Conservation (phyloP, 2,888 invertebrate species). For the Drosophila mimetica region DNA sequence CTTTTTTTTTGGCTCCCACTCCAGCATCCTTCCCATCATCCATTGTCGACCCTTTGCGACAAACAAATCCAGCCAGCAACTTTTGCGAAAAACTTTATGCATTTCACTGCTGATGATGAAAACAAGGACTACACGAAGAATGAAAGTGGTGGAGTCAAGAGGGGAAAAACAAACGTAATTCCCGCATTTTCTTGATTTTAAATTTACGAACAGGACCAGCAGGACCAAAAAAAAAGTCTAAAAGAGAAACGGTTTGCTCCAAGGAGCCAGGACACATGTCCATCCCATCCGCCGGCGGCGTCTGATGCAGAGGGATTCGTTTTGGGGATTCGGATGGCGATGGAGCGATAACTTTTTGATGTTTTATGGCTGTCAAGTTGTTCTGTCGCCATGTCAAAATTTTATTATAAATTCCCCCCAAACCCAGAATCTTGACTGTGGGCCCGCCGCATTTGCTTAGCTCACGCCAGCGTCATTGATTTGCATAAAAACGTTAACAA, state of each 20-base stretch:
- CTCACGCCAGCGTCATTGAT: conserved; percentile 54
- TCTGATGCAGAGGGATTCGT: conserved; percentile 30
- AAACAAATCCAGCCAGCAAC: conserved; percentile 76
- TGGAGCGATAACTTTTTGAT: conserved; percentile 75
- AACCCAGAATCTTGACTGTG: conserved; percentile 10
- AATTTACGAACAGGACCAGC: conserved; percentile 50
- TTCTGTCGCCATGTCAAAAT: conserved; percentile 66
- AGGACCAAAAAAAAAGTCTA: neutral
- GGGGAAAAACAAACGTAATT: conserved; percentile 46
- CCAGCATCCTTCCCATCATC: neutral
- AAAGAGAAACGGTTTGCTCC: conserved; percentile 21
- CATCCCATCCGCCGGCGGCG: conserved; percentile 37
- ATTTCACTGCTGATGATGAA: conserved; percentile 70
- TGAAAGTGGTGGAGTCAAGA: conserved; percentile 9
- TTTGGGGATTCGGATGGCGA: conserved; percentile 23
- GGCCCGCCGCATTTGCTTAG: conserved; percentile 37
- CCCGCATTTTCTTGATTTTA: conserved; percentile 54
- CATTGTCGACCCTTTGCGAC: conserved; percentile 64
- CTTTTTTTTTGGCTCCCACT: conserved; percentile 11
- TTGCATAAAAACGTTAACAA: conserved; percentile 73
- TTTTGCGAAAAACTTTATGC: conserved; percentile 75
- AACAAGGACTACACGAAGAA: conserved; percentile 45
- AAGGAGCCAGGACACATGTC: conserved; percentile 38
- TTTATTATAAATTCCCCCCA: conserved; percentile 63
- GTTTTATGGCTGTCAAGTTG: conserved; percentile 75